Conservation (phyloP, 2,113 vertebrate species). For the Verasper variegatus region DNA sequence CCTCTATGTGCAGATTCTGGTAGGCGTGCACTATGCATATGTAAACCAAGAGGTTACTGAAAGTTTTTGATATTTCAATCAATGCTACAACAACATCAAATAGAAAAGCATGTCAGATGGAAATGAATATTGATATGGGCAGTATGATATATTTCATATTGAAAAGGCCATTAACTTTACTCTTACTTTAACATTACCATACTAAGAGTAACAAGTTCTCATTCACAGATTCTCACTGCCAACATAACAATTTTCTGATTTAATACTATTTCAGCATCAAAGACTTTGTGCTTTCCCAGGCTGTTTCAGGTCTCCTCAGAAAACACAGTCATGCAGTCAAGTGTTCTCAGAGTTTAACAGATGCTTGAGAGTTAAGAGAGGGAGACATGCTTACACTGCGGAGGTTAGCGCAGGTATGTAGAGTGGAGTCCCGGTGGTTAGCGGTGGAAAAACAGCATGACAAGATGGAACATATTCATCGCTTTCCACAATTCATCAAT, state of each 20-base stretch:
- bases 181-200: not conserved
- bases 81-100: not conserved
- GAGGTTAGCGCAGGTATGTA: constrained; percentile 70
- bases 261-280: not conserved
- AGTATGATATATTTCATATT: not conserved
- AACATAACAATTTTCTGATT: not conserved
- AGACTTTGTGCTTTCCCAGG: constrained; percentile 9
- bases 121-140: no score
- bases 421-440: constrained; percentile 33
- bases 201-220: not conserved
- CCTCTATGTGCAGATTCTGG: constrained; percentile 33
- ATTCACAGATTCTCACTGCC: not conserved
- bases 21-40: constrained; percentile 17
- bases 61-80: not conserved
- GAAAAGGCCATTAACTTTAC: not conserved
- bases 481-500: not conserved
- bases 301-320: constrained; percentile 33
- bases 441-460: constrained; percentile 19
- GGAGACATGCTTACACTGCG: constrained; percentile 63
- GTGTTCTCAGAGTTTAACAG: constrained; percentile 76
- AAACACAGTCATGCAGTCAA: constrained; percentile 66
- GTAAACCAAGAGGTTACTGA: constrained; percentile 19
- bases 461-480: constrained; percentile 17
- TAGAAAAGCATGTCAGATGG: not conserved
- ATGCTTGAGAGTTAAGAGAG: constrained; percentile 80